phyloP scores from a whole-genome alignment of 2,113 vertebrate genomes.

The Oxyura jamaicensis region DNA sequence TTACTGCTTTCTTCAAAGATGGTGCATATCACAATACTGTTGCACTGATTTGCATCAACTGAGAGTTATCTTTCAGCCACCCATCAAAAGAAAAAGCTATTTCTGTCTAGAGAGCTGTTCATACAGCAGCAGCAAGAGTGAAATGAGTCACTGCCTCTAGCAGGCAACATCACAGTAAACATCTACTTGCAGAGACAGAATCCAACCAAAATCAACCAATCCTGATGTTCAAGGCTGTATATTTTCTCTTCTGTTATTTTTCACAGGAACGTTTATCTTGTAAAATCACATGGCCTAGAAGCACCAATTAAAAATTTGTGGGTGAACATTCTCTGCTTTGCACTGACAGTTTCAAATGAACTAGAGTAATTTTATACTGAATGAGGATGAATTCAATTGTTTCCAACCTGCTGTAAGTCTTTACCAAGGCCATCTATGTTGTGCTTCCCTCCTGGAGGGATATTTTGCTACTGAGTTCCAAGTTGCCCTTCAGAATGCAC shows the following conservation, averaged over 20 bases:
- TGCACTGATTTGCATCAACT: background rate
- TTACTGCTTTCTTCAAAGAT: background rate
- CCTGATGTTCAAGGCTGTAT: background rate
- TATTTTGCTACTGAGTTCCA: background rate
- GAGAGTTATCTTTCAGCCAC: background rate
- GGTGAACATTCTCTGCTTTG: background rate
- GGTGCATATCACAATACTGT: background rate
- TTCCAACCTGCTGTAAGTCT: background rate
- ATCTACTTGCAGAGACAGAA: background rate
- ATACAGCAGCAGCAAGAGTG: background rate
- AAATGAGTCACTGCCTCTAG: background rate
- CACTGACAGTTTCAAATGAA: background rate
- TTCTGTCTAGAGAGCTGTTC: background rate
- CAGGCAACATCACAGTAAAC: background rate
- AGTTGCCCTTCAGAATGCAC: background rate
- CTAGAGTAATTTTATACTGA: background rate
- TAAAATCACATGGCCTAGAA: background rate
- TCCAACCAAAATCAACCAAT: background rate
- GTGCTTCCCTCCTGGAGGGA: background rate
- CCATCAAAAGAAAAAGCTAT: background rate
- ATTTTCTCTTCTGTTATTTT: background rate
- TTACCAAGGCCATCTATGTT: background rate
- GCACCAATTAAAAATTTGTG: background rate
- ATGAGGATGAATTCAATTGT: background rate
- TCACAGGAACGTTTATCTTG: background rate